Base-by-base conservation (phyloP, 53 echinoderm and acorn worm species). In the Hippasteria phrygiana region DNA sequence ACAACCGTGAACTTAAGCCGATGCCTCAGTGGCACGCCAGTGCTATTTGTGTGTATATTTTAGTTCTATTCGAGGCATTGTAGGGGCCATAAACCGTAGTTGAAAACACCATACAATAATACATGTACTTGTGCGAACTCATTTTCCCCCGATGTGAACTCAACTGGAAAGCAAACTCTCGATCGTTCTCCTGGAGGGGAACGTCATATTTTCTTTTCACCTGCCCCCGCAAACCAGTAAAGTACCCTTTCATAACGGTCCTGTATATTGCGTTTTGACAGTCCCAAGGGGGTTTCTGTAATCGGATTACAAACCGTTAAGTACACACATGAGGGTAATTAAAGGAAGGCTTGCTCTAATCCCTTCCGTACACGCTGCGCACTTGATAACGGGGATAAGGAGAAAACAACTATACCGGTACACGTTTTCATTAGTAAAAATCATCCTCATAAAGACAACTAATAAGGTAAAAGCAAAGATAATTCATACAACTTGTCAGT, bases 291-390 rank as follows among this genome's bases (percentile, higher is more conserved):
- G 20, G 26, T 20, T 10, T 65, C 54, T 53, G 1, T 70, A 71
- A 85, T 47, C 85, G 70, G 85, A 85, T 85, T 85, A 85, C 70
- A 85, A 17, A n/a, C 70, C 85, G 69, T 13, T 69, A 84, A 50
- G 71, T 84, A 50, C 70, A 70, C 51, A n/a, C 51, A 48, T 33
- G 50, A 11, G 28, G 17, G 18, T 18, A 62, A 74, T 18, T 36
- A 53, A 36, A 48, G 55, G 35, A 3, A 24, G 55, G 26, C 46
- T 31, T 31, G 31, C 2, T 62, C 35, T 70, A 71, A 85, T 85
- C 85, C 53, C 9, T 24, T 71, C 35, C 3, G 71, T 43, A 85
- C 55, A 70, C 70, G 48, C 71, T 69, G 35, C 33, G 48, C 51
- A 35, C 48, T 51, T 51, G 85, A 85, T 85, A 71, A 71, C n/a